Base-by-base conservation (phyloP, 2,797 vertebrate genomes). In the Lophius americanus region DNA sequence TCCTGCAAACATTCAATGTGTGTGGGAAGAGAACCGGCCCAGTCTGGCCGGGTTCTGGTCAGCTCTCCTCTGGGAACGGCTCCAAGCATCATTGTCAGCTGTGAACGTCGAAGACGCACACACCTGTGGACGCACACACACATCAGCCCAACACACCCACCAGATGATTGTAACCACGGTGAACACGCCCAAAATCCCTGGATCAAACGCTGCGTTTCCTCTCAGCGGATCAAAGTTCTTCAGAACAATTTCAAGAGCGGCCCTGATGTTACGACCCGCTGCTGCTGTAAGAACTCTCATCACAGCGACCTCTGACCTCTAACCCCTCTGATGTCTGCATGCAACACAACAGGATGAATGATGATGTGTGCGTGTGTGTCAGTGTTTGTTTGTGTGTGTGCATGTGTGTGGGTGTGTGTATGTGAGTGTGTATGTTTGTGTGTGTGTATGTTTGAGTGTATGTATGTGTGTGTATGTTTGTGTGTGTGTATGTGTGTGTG, bases 21-120 rank as follows among this genome's bases (percentile, higher is more conserved):
- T 23, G 23, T 23, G 1, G 1, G 23, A 23, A 23, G 23, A 23
- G 23, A 23, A 23, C 23, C 23, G 23, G 23, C 23, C 23, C 23
- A 23, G 23, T 23, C 23, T 23, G 23, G 23, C 23, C 23, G 23
- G 23, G 23, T 23, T 23, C 23, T 14, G 10, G 58, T 35, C 48
- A 76, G 60, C 49, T 12, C 49, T 77, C 69, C 64, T 70, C 64
- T 64, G 72, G 71, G 75, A 82, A 63, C 78, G 69, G 57, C 60
- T 77, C 74, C 77, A 81, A 76, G 65, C 51, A 57, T 75, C 74
- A 81, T 77, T 64, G 75, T 36, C 66, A 70, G 58, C 70, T 66
- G 57, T 33, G 54, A 69, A 66, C 75, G 73, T 57, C 70, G 72
- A 70, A 66, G 47, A 78, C 48, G 44, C 64, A 61, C 7, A 58